A percentile compares a stretch with the other conserved stretches of the same genome.
These are phyloP conservation scores for Dryocosmus kuriphilus DNA, from an alignment of 2,888 invertebrate genomes.

Conservation along the genomic window DNA sequence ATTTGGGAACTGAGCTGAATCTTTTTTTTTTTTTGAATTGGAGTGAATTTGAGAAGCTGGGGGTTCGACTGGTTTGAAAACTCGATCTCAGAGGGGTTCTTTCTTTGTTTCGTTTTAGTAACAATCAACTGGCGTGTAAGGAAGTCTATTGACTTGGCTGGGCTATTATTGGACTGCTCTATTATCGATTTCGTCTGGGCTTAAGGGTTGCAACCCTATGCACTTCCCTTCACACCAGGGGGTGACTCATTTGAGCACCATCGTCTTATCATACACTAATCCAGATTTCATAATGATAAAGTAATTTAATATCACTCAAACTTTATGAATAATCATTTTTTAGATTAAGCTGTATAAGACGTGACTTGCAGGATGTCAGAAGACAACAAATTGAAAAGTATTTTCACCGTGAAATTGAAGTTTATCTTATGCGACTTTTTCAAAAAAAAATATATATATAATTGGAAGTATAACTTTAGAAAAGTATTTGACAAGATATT, in stretches of 20 bases:
- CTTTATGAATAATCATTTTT: not conserved
- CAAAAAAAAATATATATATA: too few relatives aligned
- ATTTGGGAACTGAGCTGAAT: not conserved
- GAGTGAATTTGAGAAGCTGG: not conserved
- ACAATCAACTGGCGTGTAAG: not conserved
- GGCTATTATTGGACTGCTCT: constrained; percentile 19
- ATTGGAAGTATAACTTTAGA: too few relatives aligned
- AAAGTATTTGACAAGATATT: too few relatives aligned
- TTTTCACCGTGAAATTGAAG: too few relatives aligned
- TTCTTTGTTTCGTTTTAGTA: not conserved
- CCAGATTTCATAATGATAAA: constrained; percentile 11
- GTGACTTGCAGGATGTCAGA: not conserved
- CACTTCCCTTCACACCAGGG: not conserved
- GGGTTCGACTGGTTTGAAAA: not conserved
- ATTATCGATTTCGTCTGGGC: constrained; percentile 35
- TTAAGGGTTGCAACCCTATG: constrained; percentile 31
- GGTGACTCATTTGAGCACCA: constrained; percentile 27
- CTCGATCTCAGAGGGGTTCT: not conserved
- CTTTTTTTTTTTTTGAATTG: constrained; percentile 8
- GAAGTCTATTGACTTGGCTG: constrained; percentile 25
- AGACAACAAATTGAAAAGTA: too few relatives aligned
- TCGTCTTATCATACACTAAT: constrained; percentile 12
- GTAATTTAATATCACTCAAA: constrained; percentile 26
- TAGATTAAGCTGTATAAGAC: not conserved
- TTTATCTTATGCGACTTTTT: too few relatives aligned